Evolutionary conservation across 1,140 invertebrate genomes (phyloP).

Genomic region (Eciton burchellii): DNA sequence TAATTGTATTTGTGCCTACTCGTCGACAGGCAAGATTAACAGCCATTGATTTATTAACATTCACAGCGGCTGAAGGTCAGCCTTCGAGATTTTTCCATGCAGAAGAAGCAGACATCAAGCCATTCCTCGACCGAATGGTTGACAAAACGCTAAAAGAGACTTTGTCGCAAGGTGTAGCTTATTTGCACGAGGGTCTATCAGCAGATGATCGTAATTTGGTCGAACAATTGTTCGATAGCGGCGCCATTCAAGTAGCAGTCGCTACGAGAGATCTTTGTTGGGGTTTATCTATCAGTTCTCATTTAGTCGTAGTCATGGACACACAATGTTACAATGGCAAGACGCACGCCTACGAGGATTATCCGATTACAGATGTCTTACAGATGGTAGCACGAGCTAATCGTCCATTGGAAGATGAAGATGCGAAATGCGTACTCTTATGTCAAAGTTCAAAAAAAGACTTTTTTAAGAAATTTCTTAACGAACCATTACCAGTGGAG

Average conservation of each 20-base stretch:
- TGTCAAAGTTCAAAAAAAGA: constrained; percentile 99
- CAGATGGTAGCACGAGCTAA: constrained; percentile 98
- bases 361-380: constrained; percentile 98
- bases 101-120: constrained; percentile 93
- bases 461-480: constrained; percentile 99
- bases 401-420: constrained; percentile 95
- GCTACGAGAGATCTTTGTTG: constrained; percentile 96
- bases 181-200: constrained; percentile 97
- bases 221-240: constrained; percentile 96
- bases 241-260: constrained; percentile 97
- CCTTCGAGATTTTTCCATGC: constrained; percentile 95
- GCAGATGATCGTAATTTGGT: constrained; percentile 94
- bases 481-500: constrained; percentile 99
- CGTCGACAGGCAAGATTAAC: constrained; percentile 96
- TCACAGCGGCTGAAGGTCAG: constrained; percentile 94
- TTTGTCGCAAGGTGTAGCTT: constrained; percentile 97
- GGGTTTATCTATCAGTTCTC: constrained; percentile 94
- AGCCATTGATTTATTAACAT: constrained; percentile 97
- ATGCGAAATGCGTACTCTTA: constrained; percentile 98
- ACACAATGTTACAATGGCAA: constrained; percentile 99
- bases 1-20: constrained; percentile 98
- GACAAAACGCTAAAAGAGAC: constrained; percentile 96
- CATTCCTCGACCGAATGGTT: constrained; percentile 94
- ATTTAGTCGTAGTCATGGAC: constrained; percentile 98
- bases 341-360: constrained; percentile 97